A percentile compares a stretch with the other conserved stretches of the same genome.
Evolutionary conservation across 2,113 vertebrate genomes (phyloP).

Genomic region (Mustelus asterias): DNA sequence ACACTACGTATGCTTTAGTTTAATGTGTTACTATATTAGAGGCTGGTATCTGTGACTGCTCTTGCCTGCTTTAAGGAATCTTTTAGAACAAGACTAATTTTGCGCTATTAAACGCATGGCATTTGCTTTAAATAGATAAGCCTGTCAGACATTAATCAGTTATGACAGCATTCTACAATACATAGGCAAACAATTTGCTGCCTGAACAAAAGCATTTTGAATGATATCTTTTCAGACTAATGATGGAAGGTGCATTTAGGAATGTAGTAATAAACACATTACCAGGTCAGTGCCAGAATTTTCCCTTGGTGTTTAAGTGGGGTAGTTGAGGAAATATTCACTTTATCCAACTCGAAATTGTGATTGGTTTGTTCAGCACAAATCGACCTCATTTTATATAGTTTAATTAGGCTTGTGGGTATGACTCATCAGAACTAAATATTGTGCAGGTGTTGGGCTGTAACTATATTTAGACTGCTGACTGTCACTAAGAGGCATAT

Average conservation of each 20-base stretch:
- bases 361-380: background rate
- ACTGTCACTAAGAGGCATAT: slow-evolving; percentile 20
- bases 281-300: background rate
- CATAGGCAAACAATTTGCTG: background rate
- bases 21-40: background rate
- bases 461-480: slow-evolving; percentile 30
- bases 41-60: background rate
- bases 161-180: background rate
- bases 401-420: slow-evolving; percentile 30
- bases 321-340: background rate
- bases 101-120: background rate
- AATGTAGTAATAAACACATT: background rate
- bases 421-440: slow-evolving; percentile 35
- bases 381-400: slow-evolving; percentile 20
- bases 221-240: background rate
- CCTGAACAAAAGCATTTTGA: slow-evolving; percentile 22
- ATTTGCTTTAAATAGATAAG: slow-evolving; percentile 19
- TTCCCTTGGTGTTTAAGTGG: background rate
- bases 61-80: background rate
- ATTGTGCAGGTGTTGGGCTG: slow-evolving; percentile 14
- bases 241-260: background rate
- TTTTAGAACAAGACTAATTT: background rate
- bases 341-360: background rate
- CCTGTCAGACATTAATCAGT: background rate
- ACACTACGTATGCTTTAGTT: background rate